A percentile compares a stretch with the other conserved stretches of the same genome.
These are phyloP conservation scores for Syndactyla subalaris DNA, from an alignment of 2,797 vertebrate species.

Conservation along the genomic window DNA sequence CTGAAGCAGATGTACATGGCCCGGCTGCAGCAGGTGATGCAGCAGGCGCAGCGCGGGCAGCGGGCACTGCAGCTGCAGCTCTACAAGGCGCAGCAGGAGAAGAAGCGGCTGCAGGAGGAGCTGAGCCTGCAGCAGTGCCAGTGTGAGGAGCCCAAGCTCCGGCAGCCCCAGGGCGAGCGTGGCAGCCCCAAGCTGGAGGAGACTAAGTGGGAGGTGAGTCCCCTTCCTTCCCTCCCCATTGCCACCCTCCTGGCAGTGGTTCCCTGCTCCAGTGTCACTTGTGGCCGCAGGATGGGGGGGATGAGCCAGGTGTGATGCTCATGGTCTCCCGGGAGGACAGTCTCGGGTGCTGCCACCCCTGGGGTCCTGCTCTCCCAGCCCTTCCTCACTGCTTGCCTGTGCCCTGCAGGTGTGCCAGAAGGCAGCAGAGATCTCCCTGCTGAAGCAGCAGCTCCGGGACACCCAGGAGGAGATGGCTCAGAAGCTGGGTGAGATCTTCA, in stretches of 20 bases:
- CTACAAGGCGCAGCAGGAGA: conserved; percentile 93
- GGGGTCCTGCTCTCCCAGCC: background rate
- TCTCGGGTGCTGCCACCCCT: background rate
- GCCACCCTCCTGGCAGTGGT: background rate
- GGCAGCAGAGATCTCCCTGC: conserved; percentile 92
- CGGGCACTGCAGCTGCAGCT: conserved; percentile 92
- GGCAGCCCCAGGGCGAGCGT: conserved; percentile 57
- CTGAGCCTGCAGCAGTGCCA: conserved; percentile 81
- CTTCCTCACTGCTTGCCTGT: background rate
- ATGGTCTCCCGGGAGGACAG: background rate
- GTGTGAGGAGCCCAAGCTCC: conserved; percentile 72
- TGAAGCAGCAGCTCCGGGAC: conserved; percentile 95
- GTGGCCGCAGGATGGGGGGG: fast-evolving
- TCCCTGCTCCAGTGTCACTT: background rate
- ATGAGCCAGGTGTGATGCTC: background rate
- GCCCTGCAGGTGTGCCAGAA: conserved; percentile 93
- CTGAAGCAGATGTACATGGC: conserved; percentile 91
- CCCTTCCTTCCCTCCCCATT: background rate
- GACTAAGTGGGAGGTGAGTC: conserved; percentile 93
- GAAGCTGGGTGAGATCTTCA: conserved; percentile 94
- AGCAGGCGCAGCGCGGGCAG: conserved; percentile 93
- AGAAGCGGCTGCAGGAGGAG: conserved; percentile 89
- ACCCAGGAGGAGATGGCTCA: conserved; percentile 93
- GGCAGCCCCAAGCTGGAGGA: conserved; percentile 89
- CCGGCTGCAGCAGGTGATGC: conserved; percentile 91